Conservation (phyloP, 2,888 invertebrate genomes). For the Heterodera filipjevi region DNA sequence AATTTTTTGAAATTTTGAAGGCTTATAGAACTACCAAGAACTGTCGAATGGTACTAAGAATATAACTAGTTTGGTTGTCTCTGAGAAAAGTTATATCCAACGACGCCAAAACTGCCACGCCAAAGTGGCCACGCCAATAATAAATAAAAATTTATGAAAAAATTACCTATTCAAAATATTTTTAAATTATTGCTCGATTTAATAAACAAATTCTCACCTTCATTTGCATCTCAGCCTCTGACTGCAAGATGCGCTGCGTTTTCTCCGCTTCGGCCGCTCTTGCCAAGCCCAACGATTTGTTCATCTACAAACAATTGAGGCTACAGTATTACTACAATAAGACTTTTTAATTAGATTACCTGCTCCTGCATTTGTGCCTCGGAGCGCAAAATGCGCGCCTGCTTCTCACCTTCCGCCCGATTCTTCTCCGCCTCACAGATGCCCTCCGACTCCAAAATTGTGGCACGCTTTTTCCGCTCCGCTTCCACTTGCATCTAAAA, state of each 20-base stretch:
- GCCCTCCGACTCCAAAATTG: constrained; percentile 40
- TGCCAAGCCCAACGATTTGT: constrained; percentile 24
- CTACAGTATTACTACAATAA: neutral
- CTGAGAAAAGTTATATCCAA: too few species aligned
- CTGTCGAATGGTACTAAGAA: too few species aligned
- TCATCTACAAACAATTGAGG: neutral
- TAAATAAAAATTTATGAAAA: too few species aligned
- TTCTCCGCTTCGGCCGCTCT: constrained; percentile 28
- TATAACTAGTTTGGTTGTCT: too few species aligned
- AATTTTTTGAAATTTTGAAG: too few species aligned
- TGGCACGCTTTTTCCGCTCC: constrained; percentile 36
- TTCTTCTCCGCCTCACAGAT: constrained; percentile 40
- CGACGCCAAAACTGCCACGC: too few species aligned
- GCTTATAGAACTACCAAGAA: too few species aligned
- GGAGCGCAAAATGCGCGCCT: constrained; percentile 38
- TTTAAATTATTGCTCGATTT: too few species aligned
- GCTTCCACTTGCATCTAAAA: constrained; percentile 39
- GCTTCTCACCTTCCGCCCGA: constrained; percentile 39
- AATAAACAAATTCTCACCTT: too few species aligned
- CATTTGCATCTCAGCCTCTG: constrained; percentile 29
- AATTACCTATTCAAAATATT: neutral
- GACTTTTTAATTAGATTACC: neutral
- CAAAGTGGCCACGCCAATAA: too few species aligned
- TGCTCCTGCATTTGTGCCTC: constrained; percentile 39
- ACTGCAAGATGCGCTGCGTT: constrained; percentile 23